Percentiles rank a stretch among this genome's conserved stretches.
Conservation (phyloP, 2,888 invertebrate species). For the Labia minor region DNA sequence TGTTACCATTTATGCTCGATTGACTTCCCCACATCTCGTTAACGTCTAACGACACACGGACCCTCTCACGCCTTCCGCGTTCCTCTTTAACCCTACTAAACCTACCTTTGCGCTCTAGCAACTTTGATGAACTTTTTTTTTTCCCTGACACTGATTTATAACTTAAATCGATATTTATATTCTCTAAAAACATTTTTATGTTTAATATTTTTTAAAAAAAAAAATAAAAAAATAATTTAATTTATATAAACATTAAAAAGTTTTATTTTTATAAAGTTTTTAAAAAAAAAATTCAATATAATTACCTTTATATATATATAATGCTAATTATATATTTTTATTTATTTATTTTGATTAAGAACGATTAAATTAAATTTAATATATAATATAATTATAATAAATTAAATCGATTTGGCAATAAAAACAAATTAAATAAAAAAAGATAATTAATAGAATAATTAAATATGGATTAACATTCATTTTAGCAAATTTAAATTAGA, state of each 20-base stretch:
- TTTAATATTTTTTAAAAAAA: not conserved
- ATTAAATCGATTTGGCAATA: too few species aligned
- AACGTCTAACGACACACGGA: not conserved
- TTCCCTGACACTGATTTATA: not conserved
- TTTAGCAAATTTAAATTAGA: too few species aligned
- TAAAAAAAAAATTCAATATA: too few species aligned
- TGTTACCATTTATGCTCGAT: conserved; percentile 7
- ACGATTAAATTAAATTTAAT: too few species aligned
- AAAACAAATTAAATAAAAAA: too few species aligned
- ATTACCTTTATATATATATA: too few species aligned
- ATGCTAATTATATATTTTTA: too few species aligned
- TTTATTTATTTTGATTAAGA: too few species aligned
- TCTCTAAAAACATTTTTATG: not conserved
- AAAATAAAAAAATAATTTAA: not conserved
- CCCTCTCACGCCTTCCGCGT: not conserved
- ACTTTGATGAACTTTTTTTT: not conserved
- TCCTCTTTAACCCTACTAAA: not conserved
- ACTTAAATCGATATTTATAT: not conserved
- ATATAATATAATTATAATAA: too few species aligned
- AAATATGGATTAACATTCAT: too few species aligned
- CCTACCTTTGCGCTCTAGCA: not conserved
- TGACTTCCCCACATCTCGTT: not conserved
- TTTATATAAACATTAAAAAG: not conserved
- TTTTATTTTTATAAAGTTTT: too few species aligned
- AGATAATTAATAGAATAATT: too few species aligned